A percentile compares a stretch with the other conserved stretches of the same genome.
These are phyloP conservation scores for Tricholauxania praeusta DNA, from an alignment of 2,888 invertebrate species.

Conservation along the genomic window DNA sequence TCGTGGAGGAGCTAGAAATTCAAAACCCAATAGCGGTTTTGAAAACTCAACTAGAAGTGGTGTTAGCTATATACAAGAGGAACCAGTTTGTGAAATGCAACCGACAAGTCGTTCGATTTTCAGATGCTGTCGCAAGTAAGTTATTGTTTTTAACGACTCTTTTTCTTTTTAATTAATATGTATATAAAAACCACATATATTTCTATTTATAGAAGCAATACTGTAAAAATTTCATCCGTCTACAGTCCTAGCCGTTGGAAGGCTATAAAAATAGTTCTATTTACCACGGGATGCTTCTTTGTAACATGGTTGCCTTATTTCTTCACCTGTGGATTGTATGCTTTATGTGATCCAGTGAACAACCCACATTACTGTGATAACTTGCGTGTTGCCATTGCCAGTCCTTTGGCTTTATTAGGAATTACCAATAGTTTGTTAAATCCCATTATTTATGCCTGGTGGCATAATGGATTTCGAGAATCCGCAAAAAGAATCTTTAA, in stretches of 20 bases:
- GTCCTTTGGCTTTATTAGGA: slow-evolving; percentile 73
- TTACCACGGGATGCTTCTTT: slow-evolving; percentile 74
- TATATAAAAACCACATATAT: no score
- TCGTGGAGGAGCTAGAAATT: slow-evolving; percentile 44
- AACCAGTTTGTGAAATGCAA: slow-evolving; percentile 19
- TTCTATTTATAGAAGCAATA: slow-evolving; percentile 40
- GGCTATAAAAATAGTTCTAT: slow-evolving; percentile 74
- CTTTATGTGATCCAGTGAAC: slow-evolving; percentile 70
- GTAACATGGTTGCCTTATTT: slow-evolving; percentile 76
- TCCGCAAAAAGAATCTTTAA: slow-evolving; percentile 48
- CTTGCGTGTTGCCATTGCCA: slow-evolving; percentile 70
- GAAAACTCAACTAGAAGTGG: no score
- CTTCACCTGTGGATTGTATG: slow-evolving; percentile 71
- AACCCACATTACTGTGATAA: slow-evolving; percentile 69
- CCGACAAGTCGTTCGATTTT: slow-evolving; percentile 37
- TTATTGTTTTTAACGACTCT: not conserved
- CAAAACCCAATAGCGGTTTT: not conserved
- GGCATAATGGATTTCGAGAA: slow-evolving; percentile 76
- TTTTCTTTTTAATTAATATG: not conserved
- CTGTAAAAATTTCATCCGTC: slow-evolving; percentile 43
- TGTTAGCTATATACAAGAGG: slow-evolving; percentile 40
- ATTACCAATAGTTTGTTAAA: slow-evolving; percentile 74
- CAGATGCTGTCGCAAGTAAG: slow-evolving; percentile 44
- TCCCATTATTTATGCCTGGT: slow-evolving; percentile 78
- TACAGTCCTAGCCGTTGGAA: slow-evolving; percentile 72